Base-by-base conservation (phyloP, 2,113 vertebrate genomes). In the Leptobrachium ailaonicum region DNA sequence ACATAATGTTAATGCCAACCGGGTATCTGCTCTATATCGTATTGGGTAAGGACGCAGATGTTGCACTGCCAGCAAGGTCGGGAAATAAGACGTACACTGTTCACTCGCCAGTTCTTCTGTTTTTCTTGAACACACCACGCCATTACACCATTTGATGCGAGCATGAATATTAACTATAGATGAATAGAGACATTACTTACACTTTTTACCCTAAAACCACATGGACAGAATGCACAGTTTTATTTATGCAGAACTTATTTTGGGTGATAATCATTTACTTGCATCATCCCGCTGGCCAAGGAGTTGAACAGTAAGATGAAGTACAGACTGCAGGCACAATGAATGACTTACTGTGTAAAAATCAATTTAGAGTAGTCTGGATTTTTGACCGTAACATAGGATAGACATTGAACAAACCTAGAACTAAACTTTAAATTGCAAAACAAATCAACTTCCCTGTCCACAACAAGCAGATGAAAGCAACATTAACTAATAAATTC, bases 121-220 rank as follows among this genome's bases (percentile, higher is more conserved):
- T 77, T 69, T 77, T 58, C 56, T 53, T 56, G 60, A 13, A 77
- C 58, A 77, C 41, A 69, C 69, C 12, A 77, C 42, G 64, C 67
- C 64, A 76, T 43, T n/a, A 58, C 68, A 44, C 10, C 53, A 44
- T 54, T n/a, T 66, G 41, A 11, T 56, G 7, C 43, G 40, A 68
- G 41, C 6, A 50, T 56, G 41, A 4, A 12, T 76, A 53, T 43
- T 67, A 45, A 47, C n/a, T 14, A 41, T 13, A 2, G 4, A 42
- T 41, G 20, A 41, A 77, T 58, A 77, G 68, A 60, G 45, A 5
- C 68, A 8, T 43, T 69, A 44, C 58, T n/a, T 14, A 2, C 1
- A 58, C 13, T 41, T 6, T 77, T 10, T 20, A 5, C 40, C 43
- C 10, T 4, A 4, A 9, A 41, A 4, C 41, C n/a, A 6, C 47